Base-by-base conservation (phyloP, 37 sponge, comb jelly and placozoan species). In the Diacarnus erythraeanus region DNA sequence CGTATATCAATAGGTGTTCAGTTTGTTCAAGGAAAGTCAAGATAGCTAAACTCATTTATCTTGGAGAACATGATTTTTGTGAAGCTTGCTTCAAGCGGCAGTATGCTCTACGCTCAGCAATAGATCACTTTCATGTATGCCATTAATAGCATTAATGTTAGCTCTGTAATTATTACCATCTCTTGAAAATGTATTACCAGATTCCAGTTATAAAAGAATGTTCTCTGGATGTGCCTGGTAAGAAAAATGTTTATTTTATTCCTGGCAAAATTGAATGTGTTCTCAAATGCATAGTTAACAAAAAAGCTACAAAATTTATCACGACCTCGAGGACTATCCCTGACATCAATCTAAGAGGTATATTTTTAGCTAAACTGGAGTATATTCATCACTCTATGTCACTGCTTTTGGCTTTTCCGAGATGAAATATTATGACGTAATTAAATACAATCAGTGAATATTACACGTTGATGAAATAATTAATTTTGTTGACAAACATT, bases 101-200 rank as follows among this genome's bases (percentile, higher is more conserved):
- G 68, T 91, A 73, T 61, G 38, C 77, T 23, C 75, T 78, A 3
- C 65, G 80, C n/a, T 86, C 79, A 73, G 82, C 81, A 43, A 85
- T 86, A 41, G 91, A 91, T 17, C 91, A 91, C 71, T 91, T 91
- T 29, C 77, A 86, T 83, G 89, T 89, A 65, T 47, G 51, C 51
- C 51, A 47, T 12, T 12, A 15, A 12, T 6, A 12, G 12, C 51
- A 15, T 15, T 47, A 47, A 47, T 12, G 6, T 20, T 60, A 60
- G 22, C 4, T 54, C 15, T 56, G 36, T 57, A 36, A 29, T n/a
- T 30, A 10, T 25, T 26, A 40, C 23, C n/a, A n/a, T n/a, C n/a
- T n/a, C n/a, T n/a, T n/a, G n/a, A n/a, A n/a, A n/a, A n/a, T n/a
- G n/a, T n/a, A n/a, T n/a, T n/a, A n/a, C n/a, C n/a, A 86, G 89